Conservation (phyloP, 2,113 vertebrate species). For the Prunella himalayana region DNA sequence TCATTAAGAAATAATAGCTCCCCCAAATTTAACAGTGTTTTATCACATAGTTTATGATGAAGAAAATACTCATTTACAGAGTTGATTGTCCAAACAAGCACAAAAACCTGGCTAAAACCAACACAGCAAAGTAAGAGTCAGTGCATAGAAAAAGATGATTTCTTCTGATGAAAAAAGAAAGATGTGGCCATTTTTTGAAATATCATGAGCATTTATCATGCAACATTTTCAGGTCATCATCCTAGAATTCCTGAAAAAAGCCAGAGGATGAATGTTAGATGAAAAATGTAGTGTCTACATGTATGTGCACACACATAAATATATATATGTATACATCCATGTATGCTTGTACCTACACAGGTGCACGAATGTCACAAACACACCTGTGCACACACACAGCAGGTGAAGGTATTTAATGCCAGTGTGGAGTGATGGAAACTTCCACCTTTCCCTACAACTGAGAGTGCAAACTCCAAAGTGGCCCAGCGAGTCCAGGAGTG, state of each 20-base stretch:
- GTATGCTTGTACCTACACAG: background rate
- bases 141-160: fast-evolving
- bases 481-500: background rate
- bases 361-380: background rate
- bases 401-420: background rate
- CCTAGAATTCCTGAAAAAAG: background rate
- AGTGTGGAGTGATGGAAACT: background rate
- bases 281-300: background rate
- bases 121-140: background rate
- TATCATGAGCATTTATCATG: background rate
- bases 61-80: background rate
- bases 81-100: background rate
- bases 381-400: background rate
- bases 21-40: background rate
- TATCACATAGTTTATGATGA: background rate
- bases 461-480: background rate
- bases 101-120: background rate
- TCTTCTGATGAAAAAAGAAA: background rate
- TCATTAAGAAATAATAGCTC: background rate
- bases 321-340: fast-evolving
- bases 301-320: too few species aligned
- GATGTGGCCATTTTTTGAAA: background rate
- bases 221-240: background rate
- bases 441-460: background rate
- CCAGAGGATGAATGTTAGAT: background rate